Evolutionary conservation across 2,888 invertebrate genomes (phyloP).

Genomic region (Drosophila algonquin): DNA sequence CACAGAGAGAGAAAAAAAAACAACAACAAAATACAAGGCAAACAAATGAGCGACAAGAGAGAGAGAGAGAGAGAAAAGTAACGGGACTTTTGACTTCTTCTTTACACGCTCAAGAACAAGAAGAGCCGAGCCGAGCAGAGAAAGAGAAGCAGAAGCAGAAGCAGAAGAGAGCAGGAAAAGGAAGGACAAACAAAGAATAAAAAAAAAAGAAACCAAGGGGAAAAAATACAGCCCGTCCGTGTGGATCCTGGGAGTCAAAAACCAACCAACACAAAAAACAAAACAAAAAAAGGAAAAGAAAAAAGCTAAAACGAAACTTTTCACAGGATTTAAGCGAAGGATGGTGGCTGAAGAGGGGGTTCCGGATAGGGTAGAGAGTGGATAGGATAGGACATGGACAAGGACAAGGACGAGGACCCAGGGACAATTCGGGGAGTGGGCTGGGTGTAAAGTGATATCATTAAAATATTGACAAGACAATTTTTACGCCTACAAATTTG

Average conservation of each 20-base stretch:
- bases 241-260: constrained; percentile 12
- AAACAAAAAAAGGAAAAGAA: constrained; percentile 50
- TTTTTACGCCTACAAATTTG: constrained; percentile 83
- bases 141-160: constrained; percentile 4
- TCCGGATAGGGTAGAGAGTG: neutral
- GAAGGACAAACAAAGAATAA: neutral
- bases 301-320: constrained; percentile 72
- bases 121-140: constrained; percentile 17
- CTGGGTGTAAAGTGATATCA: constrained; percentile 76
- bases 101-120: constrained; percentile 65
- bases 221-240: constrained; percentile 33
- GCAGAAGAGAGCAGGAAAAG: constrained; percentile 16
- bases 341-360: constrained; percentile 14
- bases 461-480: constrained; percentile 83
- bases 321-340: constrained; percentile 31
- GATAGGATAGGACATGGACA: neutral
- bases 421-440: constrained; percentile 9
- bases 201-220: neutral
- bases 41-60: constrained; percentile 68
- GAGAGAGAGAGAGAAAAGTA: constrained; percentile 24
- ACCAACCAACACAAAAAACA: constrained; percentile 15
- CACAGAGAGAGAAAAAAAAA: constrained; percentile 16
- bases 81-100: constrained; percentile 74
- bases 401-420: constrained; percentile 17
- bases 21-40: constrained; percentile 62